Evolutionary conservation across 2,113 vertebrate species (phyloP), one percentile per base, ranked within the genome.

Genomic region (Odontophorus gujanensis): DNA sequence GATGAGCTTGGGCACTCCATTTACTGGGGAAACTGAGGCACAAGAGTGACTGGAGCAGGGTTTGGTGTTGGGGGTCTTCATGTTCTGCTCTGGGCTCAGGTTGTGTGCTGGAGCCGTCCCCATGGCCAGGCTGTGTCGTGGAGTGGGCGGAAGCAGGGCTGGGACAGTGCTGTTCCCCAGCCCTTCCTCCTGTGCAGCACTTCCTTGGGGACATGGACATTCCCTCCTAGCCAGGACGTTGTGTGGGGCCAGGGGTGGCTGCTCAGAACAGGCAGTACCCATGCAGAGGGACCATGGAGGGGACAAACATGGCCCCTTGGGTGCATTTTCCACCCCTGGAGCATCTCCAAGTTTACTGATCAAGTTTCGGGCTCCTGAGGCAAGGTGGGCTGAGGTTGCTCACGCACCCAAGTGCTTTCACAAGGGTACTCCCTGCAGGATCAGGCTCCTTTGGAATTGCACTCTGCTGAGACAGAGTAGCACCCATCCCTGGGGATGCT

Each of bases 91-190:
- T 26, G 5, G 2, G 36, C 32, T 77, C 7, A 0, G 18, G 67
- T 61, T 4, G 0, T 28, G 48, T 42, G 28, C 79, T 9, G 1
- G 79, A 65, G 45, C 55, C 4, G 0, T 62, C 68, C 55, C 82
- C 59, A 20, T 24, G 50, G 68, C 76, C 4, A 0, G 62, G 50
- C 50, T 50, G 40, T 24, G 30, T 63, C 9, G 30, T 24, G 34
- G 72, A 62, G 14, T 2, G 19, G 43, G 76, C 38, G 86, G 96
- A 96, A 94, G 61, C 19, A 0, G 50, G 78, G 93, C 87, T 61
- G 43, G 96, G 93, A 95, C 45, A 89, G 38, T 42, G 91, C 73
- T 5, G 48, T 4, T 15, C 11, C 92, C 92, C 91, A 93, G 94
- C 92, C 61, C 94, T 96, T 93, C 88, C 83, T 95, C 66, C 72